Evolutionary conservation across 2,888 invertebrate genomes (phyloP).

Genomic region (Lycocerus yunnanus): DNA sequence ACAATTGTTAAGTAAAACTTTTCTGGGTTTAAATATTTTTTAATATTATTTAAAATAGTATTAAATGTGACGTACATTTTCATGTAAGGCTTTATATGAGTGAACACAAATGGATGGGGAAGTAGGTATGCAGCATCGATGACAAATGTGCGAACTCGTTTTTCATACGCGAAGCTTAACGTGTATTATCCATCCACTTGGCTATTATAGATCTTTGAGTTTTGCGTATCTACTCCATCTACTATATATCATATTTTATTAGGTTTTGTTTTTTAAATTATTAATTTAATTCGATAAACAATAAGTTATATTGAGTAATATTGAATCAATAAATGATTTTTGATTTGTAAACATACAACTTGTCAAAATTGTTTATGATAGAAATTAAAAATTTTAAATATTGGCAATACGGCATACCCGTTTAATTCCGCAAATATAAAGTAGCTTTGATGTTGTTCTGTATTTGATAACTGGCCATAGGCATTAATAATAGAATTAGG

Average conservation of each 20-base stretch:
- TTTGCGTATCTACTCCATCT: background rate
- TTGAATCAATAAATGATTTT: background rate
- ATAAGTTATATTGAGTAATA: background rate
- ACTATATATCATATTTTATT: background rate
- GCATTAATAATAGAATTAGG: slow-evolving; percentile 7
- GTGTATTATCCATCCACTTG: background rate
- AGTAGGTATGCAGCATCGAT: background rate
- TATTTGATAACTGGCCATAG: slow-evolving; percentile 7
- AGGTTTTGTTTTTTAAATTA: background rate
- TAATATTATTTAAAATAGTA: background rate
- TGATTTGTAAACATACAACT: background rate
- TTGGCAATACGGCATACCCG: background rate
- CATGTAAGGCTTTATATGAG: background rate
- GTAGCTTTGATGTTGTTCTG: slow-evolving; percentile 9
- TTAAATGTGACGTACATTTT: background rate
- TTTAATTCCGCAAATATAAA: background rate
- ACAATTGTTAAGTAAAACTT: background rate
- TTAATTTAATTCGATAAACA: too few species aligned
- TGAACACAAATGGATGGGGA: background rate
- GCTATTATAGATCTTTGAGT: background rate
- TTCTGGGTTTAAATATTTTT: background rate
- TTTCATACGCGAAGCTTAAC: background rate
- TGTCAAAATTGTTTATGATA: background rate
- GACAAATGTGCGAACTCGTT: background rate
- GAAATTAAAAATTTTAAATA: background rate